A percentile compares a stretch with the other conserved stretches of the same genome.
Conservation (phyloP, 1,140 invertebrate genomes). For the Drosophila paulistorum region DNA sequence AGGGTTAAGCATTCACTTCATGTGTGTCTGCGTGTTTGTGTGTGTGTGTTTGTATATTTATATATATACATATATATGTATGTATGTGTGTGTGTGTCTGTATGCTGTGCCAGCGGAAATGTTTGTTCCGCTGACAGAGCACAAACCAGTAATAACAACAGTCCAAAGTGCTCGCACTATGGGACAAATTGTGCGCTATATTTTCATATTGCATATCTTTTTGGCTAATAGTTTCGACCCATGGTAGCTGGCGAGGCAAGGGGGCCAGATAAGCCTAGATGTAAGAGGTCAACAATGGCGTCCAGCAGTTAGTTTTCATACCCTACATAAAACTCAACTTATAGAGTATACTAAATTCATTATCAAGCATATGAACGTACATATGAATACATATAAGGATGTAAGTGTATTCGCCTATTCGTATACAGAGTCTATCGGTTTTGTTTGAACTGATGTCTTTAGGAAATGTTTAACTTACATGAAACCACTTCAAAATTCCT, state of each 20-base stretch:
- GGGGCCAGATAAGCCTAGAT: neutral
- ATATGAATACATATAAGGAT: too few species aligned
- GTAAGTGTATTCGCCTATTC: too few species aligned
- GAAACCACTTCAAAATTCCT: too few species aligned
- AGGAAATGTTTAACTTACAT: too few species aligned
- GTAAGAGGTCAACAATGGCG: slow-evolving; percentile 7
- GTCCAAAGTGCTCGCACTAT: slow-evolving; percentile 16
- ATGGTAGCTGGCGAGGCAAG: neutral
- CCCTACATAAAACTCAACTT: neutral
- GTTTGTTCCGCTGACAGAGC: slow-evolving; percentile 55
- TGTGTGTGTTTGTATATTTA: neutral
- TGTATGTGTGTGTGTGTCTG: slow-evolving; percentile 23
- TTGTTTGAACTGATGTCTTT: too few species aligned
- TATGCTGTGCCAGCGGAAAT: slow-evolving; percentile 58
- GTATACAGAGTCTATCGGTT: too few species aligned
- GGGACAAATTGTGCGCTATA: neutral
- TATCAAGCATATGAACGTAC: too few species aligned
- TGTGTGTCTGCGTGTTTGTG: neutral
- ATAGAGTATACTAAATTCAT: too few species aligned
- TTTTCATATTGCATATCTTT: too few species aligned
- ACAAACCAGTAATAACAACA: slow-evolving; percentile 45
- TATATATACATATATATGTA: neutral
- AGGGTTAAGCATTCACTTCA: slow-evolving; percentile 53
- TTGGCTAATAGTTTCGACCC: neutral
- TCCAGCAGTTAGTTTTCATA: slow-evolving; percentile 6